Evolutionary conservation across 2,888 invertebrate species (phyloP), one percentile per base, ranked within the genome.

Genomic region (Dryococelus australis): DNA sequence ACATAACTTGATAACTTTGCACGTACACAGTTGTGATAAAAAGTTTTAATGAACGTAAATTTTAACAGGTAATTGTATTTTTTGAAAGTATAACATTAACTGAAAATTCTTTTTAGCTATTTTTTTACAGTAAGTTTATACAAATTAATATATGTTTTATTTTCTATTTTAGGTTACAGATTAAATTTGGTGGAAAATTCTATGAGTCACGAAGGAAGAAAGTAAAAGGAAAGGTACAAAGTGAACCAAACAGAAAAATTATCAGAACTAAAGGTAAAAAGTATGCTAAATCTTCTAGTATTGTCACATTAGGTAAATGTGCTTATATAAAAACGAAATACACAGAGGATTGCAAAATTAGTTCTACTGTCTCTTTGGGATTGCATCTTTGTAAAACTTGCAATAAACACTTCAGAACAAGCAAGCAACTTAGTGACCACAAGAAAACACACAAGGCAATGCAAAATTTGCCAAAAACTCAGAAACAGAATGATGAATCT

Each of bases 371-470:
- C 8, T 27, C 20, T 0, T 9, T 24, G 28, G 28, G 24, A 83
- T 28, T 83, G 1, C n/a, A 20, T 83, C 83, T 27, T 27, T 83
- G 43, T 83, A 83, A 35, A 83, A 83, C 28, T 28, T 83, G 80
- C 27, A 80, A 20, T 51, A 86, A 86, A 28, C 16, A 43, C 16
- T 86, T 86, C 24, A 26, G 20, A 47, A 24, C 24, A 5, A 86
- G 47, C 26, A 65, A 27, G 16, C 80, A 86, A 26, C 86, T 86
- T 47, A 27, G n/a, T 10, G 20, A 47, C 20, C 86, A 86, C 27
- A 43, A 43, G 6, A 84, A 47, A 26, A 87, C 43, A 10, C 87
- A 85, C 78, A 87, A 79, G 53, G 51, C 27, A 65, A 79, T 43
- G 20, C 10, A 51, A 78, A 85, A 43, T 80, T 6, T 80, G 27